phyloP scores from a whole-genome alignment of 2,113 vertebrate genomes.

The Pseudopipra pipra region DNA sequence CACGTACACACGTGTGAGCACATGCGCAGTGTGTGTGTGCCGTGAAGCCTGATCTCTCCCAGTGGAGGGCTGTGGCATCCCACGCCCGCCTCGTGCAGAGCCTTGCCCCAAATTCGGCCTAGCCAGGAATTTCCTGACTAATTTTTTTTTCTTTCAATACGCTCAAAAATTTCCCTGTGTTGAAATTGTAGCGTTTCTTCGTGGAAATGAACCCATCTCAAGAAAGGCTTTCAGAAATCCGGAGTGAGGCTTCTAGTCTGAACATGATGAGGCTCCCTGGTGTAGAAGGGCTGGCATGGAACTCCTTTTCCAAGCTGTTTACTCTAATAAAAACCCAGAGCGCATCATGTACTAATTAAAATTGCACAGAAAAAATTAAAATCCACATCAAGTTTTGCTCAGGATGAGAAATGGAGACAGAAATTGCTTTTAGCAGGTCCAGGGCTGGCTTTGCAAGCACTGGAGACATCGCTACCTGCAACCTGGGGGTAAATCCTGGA shows the following conservation, averaged over 20 bases:
- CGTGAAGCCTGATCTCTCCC: neutral
- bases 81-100: neutral
- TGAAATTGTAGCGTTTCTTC: neutral
- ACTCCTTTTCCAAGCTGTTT: conserved; percentile 43
- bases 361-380: conserved; percentile 5
- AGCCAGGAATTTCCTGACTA: conserved; percentile 38
- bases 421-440: neutral
- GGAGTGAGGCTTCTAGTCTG: neutral
- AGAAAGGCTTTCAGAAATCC: conserved; percentile 1
- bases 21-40: neutral
- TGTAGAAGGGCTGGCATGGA: neutral
- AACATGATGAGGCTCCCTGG: conserved; percentile 51
- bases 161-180: neutral
- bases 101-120: neutral
- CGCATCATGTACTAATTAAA: conserved; percentile 47
- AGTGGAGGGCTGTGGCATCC: neutral
- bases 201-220: neutral
- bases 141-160: neutral
- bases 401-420: neutral
- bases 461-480: neutral
- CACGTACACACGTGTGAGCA: fast-evolving
- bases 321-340: conserved; percentile 27
- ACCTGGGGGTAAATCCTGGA: neutral
- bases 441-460: neutral
- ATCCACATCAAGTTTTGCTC: neutral